Percentiles rank a stretch among this genome's conserved stretches.
Conservation (phyloP, 2,888 invertebrate genomes). For the Ommatoiulus sabulosus region DNA sequence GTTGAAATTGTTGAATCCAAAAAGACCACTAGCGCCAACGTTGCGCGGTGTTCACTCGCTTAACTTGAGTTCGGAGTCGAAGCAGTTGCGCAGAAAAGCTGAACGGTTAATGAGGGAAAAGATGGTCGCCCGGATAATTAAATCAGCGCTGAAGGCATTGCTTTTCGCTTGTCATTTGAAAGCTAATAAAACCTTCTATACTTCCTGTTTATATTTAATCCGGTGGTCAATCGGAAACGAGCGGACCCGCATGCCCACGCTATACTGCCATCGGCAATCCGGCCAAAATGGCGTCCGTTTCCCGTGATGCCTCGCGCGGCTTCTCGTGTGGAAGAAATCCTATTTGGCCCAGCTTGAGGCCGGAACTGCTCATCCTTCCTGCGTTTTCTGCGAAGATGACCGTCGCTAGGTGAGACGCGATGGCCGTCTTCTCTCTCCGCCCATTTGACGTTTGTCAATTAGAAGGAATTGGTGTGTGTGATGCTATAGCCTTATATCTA, state of each 20-base stretch:
- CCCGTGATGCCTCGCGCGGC: neutral
- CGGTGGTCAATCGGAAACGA: slow-evolving; percentile 52
- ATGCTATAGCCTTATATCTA: slow-evolving; percentile 39
- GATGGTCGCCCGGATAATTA: slow-evolving; percentile 42
- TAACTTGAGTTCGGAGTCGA: too few species aligned
- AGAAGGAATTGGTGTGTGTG: slow-evolving; percentile 45
- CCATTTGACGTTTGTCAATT: neutral
- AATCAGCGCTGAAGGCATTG: neutral
- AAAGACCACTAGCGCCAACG: too few species aligned
- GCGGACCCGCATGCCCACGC: neutral
- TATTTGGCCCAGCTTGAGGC: slow-evolving; percentile 47
- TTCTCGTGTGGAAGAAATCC: neutral
- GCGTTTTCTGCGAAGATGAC: slow-evolving; percentile 44
- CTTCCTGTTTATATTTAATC: slow-evolving; percentile 42
- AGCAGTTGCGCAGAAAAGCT: neutral
- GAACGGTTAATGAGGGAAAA: slow-evolving; percentile 12
- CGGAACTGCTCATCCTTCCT: slow-evolving; percentile 44
- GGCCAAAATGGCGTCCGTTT: slow-evolving; percentile 5
- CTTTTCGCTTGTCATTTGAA: neutral
- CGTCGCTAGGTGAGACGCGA: neutral
- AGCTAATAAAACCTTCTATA: slow-evolving; percentile 47
- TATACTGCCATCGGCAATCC: neutral
- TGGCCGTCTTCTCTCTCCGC: neutral
- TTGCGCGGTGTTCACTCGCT: too few species aligned
- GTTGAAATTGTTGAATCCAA: neutral